phyloP scores from a whole-genome alignment of 2,797 vertebrate genomes.

The Novumbra hubbsi region DNA sequence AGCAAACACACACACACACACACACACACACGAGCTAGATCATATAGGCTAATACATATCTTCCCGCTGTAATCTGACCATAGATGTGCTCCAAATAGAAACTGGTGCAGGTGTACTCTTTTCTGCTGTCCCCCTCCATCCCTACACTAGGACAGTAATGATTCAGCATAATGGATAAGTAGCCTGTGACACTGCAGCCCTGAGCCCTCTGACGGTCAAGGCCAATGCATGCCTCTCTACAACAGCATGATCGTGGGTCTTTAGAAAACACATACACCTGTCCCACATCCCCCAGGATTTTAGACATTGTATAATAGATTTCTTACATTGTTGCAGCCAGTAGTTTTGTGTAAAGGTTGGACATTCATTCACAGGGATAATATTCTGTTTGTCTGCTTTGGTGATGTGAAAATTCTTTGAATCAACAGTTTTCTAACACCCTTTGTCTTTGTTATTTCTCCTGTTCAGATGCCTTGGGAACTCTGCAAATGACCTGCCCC shows the following conservation, averaged over 20 bases:
- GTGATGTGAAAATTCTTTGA: neutral
- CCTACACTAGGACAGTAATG: constrained; percentile 54
- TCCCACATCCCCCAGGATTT: too few relatives aligned
- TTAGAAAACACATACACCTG: neutral
- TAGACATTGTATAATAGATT: neutral
- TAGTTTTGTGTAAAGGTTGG: neutral
- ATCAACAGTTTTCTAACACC: neutral
- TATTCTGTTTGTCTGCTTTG: too few relatives aligned
- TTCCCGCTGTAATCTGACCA: neutral
- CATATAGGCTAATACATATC: neutral
- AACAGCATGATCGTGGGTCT: constrained; percentile 1
- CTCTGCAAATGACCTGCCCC: constrained; percentile 32
- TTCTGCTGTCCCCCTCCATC: constrained; percentile 21
- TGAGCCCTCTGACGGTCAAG: constrained; percentile 41
- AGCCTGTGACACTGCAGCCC: constrained; percentile 51
- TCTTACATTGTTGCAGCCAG: neutral
- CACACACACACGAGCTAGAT: neutral
- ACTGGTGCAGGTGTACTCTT: neutral
- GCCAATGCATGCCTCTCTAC: constrained; percentile 12
- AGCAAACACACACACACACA: neutral
- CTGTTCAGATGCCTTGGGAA: constrained; percentile 65
- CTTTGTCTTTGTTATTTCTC: constrained; percentile 9
- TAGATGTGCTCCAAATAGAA: constrained; percentile 6
- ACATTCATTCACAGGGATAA: too few relatives aligned
- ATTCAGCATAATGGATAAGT: constrained; percentile 68